phyloP scores from a whole-genome alignment of 2,888 invertebrate genomes.

The Acleris holmiana region DNA sequence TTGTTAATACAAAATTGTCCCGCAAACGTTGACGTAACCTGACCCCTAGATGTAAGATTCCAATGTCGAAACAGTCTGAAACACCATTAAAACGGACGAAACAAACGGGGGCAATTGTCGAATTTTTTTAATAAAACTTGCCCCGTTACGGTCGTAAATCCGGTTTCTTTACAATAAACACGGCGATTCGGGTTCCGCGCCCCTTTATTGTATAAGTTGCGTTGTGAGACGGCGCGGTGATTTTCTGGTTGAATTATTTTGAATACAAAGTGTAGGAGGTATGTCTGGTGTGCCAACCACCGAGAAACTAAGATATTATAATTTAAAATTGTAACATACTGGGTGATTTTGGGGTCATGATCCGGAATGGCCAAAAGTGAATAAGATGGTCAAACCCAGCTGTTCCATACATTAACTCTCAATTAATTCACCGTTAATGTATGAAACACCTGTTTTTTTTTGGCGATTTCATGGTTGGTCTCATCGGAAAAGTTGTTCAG shows the following conservation, averaged over 20 bases:
- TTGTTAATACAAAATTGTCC: too few species aligned
- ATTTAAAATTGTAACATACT: too few species aligned
- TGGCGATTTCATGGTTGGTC: too few species aligned
- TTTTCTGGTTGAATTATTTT: conserved; percentile 1
- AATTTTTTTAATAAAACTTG: conserved; percentile 38
- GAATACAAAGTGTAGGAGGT: not conserved
- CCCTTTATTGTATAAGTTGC: conserved; percentile 31
- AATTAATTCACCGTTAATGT: too few species aligned
- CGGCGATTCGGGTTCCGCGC: conserved; percentile 3
- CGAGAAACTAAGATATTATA: too few species aligned
- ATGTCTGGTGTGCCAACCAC: too few species aligned
- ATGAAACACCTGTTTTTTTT: too few species aligned
- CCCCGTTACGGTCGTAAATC: conserved; percentile 28
- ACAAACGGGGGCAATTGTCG: conserved; percentile 25
- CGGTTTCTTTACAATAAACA: conserved; percentile 37
- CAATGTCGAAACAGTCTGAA: conserved; percentile 2
- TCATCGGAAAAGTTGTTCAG: too few species aligned
- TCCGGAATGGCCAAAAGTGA: too few species aligned
- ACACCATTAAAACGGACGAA: conserved; percentile 10
- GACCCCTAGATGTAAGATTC: not conserved
- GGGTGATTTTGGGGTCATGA: too few species aligned
- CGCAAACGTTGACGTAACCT: not conserved
- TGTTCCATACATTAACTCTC: too few species aligned
- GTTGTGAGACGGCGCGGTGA: not conserved
- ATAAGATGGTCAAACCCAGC: too few species aligned